Conservation (phyloP, 2,113 vertebrate species). For the Ceyx margarethae region DNA sequence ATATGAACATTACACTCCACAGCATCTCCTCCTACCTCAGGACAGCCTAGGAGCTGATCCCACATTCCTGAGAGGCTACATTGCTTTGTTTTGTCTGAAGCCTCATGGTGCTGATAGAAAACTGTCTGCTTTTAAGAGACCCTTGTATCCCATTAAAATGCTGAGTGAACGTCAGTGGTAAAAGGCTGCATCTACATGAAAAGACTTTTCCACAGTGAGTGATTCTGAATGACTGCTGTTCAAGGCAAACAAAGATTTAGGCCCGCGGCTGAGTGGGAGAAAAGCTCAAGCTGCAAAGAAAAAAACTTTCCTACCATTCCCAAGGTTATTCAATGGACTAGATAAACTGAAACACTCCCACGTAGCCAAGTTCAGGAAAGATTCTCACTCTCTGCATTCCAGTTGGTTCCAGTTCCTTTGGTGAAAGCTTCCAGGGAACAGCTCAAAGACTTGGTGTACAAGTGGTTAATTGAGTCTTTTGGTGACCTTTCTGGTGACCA, state of each 20-base stretch:
- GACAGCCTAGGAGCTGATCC: background rate
- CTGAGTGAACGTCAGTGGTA: background rate
- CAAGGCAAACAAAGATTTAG: slow-evolving; percentile 36
- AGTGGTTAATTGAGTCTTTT: background rate
- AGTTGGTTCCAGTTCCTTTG: background rate
- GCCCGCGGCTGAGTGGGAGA: background rate
- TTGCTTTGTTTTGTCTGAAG: slow-evolving; percentile 26
- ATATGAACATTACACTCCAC: slow-evolving; percentile 12
- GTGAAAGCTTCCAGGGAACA: background rate
- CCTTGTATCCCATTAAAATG: slow-evolving; percentile 14
- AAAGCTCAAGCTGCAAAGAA: slow-evolving; percentile 21
- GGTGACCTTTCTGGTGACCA: background rate
- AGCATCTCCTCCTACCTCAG: background rate
- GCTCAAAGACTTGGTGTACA: background rate
- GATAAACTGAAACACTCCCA: slow-evolving; percentile 7
- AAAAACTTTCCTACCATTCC: background rate
- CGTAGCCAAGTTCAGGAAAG: background rate
- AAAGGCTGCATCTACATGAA: slow-evolving; percentile 11
- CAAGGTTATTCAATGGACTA: slow-evolving; percentile 25
- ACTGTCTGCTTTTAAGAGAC: background rate
- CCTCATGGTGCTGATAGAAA: background rate
- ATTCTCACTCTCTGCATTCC: background rate
- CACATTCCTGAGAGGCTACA: background rate
- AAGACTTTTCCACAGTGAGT: slow-evolving; percentile 22
- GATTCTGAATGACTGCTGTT: slow-evolving; percentile 49